Evolutionary conservation across 23 tunicate species (phyloP), one percentile per base, ranked within the genome.

Genomic region (Halocynthia roretzi): DNA sequence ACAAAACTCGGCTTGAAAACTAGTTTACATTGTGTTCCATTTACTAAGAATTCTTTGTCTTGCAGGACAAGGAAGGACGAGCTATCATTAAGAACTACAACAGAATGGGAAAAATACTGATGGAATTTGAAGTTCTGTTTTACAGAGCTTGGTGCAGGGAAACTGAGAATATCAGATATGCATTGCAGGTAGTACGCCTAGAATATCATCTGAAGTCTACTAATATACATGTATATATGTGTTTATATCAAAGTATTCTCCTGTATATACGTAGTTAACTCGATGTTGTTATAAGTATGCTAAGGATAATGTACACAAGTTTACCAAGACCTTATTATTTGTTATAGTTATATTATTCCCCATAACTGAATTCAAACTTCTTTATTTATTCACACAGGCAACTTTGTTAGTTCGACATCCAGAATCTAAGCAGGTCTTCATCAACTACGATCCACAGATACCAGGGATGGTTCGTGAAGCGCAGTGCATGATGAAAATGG

Each of bases 71-170:
- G 71, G 96, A 89, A 15, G 99, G 99, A 17, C 80, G 87, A 65
- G 56, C 55, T 10, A 56, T 85, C 19, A 83, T 87, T 50, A 80
- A 65, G 62, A 92, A 85, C 54, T 92, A 92, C 82, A 92, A 92
- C 85, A 82, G 72, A 50, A 80, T 92, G 80, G 98, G 98, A 20
- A 92, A 92, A 65, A 82, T 92, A n/a, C 54, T 92, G 84, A 92
- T 92, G 98, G 98, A 92, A 58, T 92, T 92, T 82, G 98, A 92
- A 51, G 92, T 92, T 31, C 74, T 92, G 18, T 92, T 87, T 60
- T 83, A 92, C 79, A 75, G 90, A 56, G 98, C 98, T 6, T 92
- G 98, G 98, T 92, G 98, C 82, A 82, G 98, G 62, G 87, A 85
- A 62, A 92, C 98, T 10, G 87, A 86, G 75, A 92, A 92, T 62